Evolutionary conservation across 2,888 invertebrate genomes (phyloP).

Genomic region (Plebejus anna): DNA sequence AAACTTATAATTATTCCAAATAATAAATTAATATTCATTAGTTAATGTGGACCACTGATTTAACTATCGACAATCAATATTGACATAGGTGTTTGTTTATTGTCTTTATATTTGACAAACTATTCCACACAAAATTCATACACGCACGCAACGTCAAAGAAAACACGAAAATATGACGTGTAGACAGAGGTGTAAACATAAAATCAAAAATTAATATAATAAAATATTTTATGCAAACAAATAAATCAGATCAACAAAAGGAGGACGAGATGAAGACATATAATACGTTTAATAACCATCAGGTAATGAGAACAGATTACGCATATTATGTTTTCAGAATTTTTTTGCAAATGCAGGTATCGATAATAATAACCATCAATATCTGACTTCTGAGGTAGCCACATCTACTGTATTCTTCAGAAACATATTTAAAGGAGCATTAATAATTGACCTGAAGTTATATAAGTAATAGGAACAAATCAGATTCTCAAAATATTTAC

Average conservation of each 20-base stretch:
- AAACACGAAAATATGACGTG: slow-evolving; percentile 5
- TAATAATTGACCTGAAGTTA: neutral
- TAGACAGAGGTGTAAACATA: neutral
- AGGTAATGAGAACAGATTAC: slow-evolving; percentile 5
- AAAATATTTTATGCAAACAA: neutral
- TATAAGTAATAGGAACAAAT: neutral
- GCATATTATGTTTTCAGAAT: neutral
- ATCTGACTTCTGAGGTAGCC: too few relatives aligned
- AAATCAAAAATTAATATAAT: neutral
- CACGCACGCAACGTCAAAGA: slow-evolving; percentile 3
- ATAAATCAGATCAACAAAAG: neutral
- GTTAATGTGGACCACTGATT: neutral
- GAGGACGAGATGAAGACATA: neutral
- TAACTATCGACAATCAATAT: slow-evolving; percentile 12
- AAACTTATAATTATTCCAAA: neutral
- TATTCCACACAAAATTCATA: neutral
- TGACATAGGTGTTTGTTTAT: neutral
- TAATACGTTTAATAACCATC: slow-evolving; percentile 4
- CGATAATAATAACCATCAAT: neutral
- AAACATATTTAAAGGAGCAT: neutral
- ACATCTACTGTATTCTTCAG: neutral
- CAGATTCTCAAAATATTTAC: neutral
- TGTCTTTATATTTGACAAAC: neutral
- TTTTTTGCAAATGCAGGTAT: neutral
- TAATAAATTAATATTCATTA: neutral